Evolutionary conservation across 2,888 invertebrate species (phyloP).

Genomic region (Molorchus minor): DNA sequence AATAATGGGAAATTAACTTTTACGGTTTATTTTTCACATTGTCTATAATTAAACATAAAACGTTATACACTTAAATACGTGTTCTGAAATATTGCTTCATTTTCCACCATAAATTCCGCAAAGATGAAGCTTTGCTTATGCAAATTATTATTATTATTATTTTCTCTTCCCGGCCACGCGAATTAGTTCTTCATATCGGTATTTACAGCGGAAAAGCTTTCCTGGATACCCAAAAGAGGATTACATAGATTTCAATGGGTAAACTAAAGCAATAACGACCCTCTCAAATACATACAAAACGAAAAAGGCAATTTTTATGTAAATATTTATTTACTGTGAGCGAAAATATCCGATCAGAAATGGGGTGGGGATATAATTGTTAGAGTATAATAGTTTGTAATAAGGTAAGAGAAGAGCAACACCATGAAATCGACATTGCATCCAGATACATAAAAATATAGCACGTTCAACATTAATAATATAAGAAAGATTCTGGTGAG

Average conservation of each 20-base stretch:
- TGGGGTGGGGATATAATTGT: neutral
- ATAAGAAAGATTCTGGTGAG: constrained; percentile 54
- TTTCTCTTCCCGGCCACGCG: neutral
- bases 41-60: too few relatives aligned
- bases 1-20: too few relatives aligned
- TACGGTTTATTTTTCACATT: too few relatives aligned
- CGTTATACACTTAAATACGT: too few relatives aligned
- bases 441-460: constrained; percentile 56
- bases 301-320: neutral
- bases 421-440: constrained; percentile 45
- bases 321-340: neutral
- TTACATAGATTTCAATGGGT: constrained; percentile 1
- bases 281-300: neutral
- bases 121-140: neutral
- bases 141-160: constrained; percentile 4
- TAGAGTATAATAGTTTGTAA: constrained; percentile 27
- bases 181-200: neutral
- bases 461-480: constrained; percentile 57
- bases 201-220: constrained; percentile 3
- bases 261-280: neutral
- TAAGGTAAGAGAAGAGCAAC: constrained; percentile 45
- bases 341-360: too few relatives aligned
- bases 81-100: too few relatives aligned
- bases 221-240: neutral
- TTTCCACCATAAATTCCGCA: neutral